phyloP scores from a whole-genome alignment of 2,113 vertebrate species.

The Cheilinus undulatus region DNA sequence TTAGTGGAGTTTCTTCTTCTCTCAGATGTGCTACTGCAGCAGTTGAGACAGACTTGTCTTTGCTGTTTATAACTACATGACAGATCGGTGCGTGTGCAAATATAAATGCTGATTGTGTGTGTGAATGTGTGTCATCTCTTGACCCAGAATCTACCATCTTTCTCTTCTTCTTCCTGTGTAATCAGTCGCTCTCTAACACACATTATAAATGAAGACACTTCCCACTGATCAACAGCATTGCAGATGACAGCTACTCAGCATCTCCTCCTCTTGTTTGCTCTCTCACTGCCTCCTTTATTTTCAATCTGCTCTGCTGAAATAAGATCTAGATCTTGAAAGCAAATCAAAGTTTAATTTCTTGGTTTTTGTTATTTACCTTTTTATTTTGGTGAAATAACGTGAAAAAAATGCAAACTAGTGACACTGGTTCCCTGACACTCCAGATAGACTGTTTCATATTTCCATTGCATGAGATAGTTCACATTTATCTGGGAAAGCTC shows the following conservation, averaged over 20 bases:
- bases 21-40: conserved; percentile 19
- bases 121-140: conserved; percentile 23
- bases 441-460: too few species aligned
- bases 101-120: background rate
- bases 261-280: conserved; percentile 10
- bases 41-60: conserved; percentile 38
- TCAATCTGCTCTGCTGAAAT: conserved; percentile 2
- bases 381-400: too few species aligned
- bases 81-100: conserved; percentile 25
- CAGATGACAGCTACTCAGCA: conserved; percentile 47
- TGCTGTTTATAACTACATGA: conserved; percentile 49
- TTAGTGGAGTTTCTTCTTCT: conserved; percentile 36
- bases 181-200: conserved; percentile 27
- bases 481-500: too few species aligned
- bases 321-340: background rate
- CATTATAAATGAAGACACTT: conserved; percentile 26
- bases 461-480: too few species aligned
- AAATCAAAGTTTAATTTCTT: background rate
- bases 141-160: conserved; percentile 54
- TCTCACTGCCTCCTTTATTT: background rate
- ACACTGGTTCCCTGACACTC: too few species aligned
- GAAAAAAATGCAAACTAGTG: too few species aligned
- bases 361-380: background rate
- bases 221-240: conserved; percentile 42
- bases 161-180: conserved; percentile 38